These are phyloP conservation scores for Drosophila rufa DNA, from an alignment of 1,140 invertebrate species.

Conservation along the genomic window DNA sequence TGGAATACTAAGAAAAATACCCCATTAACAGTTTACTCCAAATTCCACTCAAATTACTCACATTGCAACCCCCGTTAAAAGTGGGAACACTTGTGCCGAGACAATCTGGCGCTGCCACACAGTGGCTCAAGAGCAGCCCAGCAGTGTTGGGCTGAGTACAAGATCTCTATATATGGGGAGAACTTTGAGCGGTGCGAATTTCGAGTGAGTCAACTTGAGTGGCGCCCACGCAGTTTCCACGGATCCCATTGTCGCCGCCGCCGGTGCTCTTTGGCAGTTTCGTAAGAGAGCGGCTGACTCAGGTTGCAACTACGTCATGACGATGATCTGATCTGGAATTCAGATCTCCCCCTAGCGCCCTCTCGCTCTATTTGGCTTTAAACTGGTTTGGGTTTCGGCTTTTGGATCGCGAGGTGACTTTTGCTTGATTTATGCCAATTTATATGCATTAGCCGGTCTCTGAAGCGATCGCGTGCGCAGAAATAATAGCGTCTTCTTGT, in stretches of 20 bases:
- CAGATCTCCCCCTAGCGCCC: slow-evolving; percentile 3
- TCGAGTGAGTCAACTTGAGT: slow-evolving; percentile 29
- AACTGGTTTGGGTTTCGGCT: slow-evolving; percentile 37
- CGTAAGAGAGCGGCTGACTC: slow-evolving; percentile 42
- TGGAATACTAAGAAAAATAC: too few species aligned
- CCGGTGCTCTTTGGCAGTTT: slow-evolving; percentile 16
- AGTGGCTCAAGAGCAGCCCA: slow-evolving; percentile 27
- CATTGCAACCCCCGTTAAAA: slow-evolving; percentile 11
- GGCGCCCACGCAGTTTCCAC: slow-evolving; percentile 29
- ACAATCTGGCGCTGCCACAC: background rate
- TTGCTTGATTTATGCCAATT: slow-evolving; percentile 52
- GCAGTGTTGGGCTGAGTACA: background rate
- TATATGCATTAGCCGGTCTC: slow-evolving; percentile 60
- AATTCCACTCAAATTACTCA: background rate
- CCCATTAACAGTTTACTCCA: too few species aligned
- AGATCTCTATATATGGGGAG: slow-evolving; percentile 5
- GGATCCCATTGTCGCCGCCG: background rate
- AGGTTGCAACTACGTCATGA: slow-evolving; percentile 32
- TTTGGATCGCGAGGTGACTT: slow-evolving; percentile 42
- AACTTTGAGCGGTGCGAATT: slow-evolving; percentile 1
- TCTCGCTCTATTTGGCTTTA: background rate
- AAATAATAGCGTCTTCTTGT: slow-evolving; percentile 31
- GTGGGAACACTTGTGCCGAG: slow-evolving; percentile 40
- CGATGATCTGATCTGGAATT: slow-evolving; percentile 53
- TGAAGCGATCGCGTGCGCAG: slow-evolving; percentile 51